Conservation (phyloP, 2,113 vertebrate genomes). For the Promerops cafer region DNA sequence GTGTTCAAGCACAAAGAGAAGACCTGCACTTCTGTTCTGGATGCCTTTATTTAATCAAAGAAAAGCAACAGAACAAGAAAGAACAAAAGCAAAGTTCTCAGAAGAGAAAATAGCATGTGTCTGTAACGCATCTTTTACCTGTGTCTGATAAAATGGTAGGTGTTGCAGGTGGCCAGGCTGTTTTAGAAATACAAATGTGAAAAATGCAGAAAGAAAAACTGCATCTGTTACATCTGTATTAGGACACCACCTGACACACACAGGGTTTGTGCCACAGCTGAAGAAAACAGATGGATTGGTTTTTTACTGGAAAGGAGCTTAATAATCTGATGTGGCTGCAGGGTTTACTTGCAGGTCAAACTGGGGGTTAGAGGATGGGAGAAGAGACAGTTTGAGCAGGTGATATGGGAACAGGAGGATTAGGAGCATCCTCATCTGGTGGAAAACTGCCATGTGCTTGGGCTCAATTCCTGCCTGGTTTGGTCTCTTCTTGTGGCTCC, state of each 20-base stretch:
- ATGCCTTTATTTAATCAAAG: constrained; percentile 40
- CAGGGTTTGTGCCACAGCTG: not conserved
- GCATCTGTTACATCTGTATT: not conserved
- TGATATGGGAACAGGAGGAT: not conserved
- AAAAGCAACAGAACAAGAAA: not conserved
- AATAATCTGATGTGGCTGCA: not conserved
- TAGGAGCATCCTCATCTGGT: not conserved
- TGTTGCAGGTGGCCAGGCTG: not conserved
- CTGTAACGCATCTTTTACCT: not conserved
- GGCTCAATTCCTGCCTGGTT: not conserved
- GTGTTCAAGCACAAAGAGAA: constrained; percentile 31
- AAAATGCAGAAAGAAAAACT: not conserved
- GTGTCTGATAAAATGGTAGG: not conserved
- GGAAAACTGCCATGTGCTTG: accelerated
- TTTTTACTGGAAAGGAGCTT: not conserved
- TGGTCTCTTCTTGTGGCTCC: not conserved
- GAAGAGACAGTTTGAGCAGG: not conserved
- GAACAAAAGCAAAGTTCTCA: constrained; percentile 21
- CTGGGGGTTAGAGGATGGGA: not conserved
- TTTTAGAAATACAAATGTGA: not conserved
- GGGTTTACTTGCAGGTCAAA: not conserved
- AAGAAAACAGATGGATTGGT: not conserved
- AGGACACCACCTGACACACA: not conserved
- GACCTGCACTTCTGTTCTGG: constrained; percentile 8
- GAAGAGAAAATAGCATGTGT: not conserved